A percentile compares a stretch with the other conserved stretches of the same genome.
These are phyloP conservation scores for Geococcyx californianus DNA, from an alignment of 2,113 vertebrate genomes.

Conservation along the genomic window DNA sequence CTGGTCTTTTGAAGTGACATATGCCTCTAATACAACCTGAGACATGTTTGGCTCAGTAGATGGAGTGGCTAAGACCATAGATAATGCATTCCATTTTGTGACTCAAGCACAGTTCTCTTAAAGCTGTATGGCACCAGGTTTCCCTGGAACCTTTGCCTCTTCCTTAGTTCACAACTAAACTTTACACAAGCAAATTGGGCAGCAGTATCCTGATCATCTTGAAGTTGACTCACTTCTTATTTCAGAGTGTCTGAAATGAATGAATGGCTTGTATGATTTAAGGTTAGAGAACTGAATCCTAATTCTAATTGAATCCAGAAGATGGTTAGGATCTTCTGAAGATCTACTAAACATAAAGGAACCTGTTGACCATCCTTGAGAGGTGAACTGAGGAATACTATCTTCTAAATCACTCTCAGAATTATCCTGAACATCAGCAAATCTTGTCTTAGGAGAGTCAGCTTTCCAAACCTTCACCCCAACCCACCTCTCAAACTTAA, in stretches of 20 bases:
- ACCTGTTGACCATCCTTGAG: neutral
- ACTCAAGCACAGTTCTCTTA: neutral
- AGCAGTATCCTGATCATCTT: neutral
- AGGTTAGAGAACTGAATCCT: neutral
- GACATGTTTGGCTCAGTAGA: neutral
- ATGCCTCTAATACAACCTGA: neutral
- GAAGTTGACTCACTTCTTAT: neutral
- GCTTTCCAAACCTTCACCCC: neutral
- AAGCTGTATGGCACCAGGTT: neutral
- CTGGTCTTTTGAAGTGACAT: neutral
- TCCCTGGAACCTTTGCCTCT: neutral
- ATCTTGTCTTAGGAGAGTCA: neutral
- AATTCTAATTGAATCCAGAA: neutral
- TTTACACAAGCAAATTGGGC: neutral
- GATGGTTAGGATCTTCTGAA: neutral
- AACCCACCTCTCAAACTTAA: neutral
- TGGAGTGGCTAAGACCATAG: accelerated
- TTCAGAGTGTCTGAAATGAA: neutral
- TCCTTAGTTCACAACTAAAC: neutral
- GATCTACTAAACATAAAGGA: neutral
- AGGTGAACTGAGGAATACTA: neutral
- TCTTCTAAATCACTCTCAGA: neutral
- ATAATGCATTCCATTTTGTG: neutral
- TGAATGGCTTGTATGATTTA: neutral
- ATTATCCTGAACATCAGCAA: neutral